Conservation (phyloP, 2,888 invertebrate species). For the Dione vanillae region DNA sequence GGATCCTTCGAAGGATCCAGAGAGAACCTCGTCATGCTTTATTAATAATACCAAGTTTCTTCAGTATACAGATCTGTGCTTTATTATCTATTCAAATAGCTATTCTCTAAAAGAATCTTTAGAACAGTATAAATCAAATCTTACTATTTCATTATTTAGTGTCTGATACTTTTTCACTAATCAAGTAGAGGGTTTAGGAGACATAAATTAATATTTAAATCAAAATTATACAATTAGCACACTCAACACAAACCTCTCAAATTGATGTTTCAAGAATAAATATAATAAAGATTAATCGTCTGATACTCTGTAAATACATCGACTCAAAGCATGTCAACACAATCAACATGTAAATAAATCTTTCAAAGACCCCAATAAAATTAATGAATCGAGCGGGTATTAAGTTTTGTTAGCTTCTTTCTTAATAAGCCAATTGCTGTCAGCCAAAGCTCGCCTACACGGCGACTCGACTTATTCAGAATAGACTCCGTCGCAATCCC, state of each 20-base stretch:
- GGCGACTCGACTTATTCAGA: conserved; percentile 69
- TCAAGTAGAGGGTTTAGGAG: too few relatives aligned
- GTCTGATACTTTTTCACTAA: too few relatives aligned
- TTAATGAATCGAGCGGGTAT: conserved; percentile 50
- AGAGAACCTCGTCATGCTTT: too few relatives aligned
- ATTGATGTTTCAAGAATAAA: neutral
- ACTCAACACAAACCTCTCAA: neutral
- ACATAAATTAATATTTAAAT: too few relatives aligned
- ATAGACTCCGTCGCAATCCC: conserved; percentile 74
- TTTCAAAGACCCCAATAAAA: conserved; percentile 37
- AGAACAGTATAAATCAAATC: too few relatives aligned
- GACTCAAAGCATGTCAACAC: conserved; percentile 23
- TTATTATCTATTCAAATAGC: too few relatives aligned
- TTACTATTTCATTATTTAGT: too few relatives aligned
- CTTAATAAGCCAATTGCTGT: conserved; percentile 77
- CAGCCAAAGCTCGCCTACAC: conserved; percentile 66
- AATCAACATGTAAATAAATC: conserved; percentile 37
- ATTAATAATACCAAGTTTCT: too few relatives aligned
- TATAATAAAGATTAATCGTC: neutral
- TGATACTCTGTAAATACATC: conserved; percentile 20
- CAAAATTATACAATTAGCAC: too few relatives aligned
- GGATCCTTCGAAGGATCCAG: too few relatives aligned
- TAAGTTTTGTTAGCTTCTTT: conserved; percentile 66
- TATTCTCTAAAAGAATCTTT: too few relatives aligned
- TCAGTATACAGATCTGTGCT: too few relatives aligned